A percentile compares a stretch with the other conserved stretches of the same genome.
Evolutionary conservation across 2,888 invertebrate species (phyloP).

Genomic region (Patella pellucida): DNA sequence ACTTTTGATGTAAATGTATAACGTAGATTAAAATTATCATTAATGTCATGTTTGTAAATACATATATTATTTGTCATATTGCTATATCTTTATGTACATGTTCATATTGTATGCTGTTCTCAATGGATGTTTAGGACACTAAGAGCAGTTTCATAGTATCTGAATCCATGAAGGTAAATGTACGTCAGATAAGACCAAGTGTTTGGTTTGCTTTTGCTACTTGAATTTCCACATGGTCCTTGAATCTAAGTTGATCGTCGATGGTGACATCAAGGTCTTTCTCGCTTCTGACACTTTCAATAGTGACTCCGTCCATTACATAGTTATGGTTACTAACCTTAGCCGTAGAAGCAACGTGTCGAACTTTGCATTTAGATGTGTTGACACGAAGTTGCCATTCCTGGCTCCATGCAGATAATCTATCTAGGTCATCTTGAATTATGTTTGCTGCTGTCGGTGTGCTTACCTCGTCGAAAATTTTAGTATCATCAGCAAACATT

Average conservation of each 20-base stretch:
- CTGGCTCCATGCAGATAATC: constrained; percentile 19
- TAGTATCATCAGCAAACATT: not conserved
- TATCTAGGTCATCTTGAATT: constrained; percentile 17
- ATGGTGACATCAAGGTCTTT: constrained; percentile 24
- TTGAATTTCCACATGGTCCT: constrained; percentile 8
- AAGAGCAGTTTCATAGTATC: constrained; percentile 17
- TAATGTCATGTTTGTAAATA: no score
- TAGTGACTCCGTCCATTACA: not conserved
- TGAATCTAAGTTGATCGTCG: constrained; percentile 22
- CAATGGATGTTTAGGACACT: no score
- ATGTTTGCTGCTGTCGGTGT: no score
- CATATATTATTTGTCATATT: no score
- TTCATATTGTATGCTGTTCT: no score
- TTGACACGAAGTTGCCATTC: constrained; percentile 28
- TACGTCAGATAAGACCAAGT: constrained; percentile 13
- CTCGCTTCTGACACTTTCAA: constrained; percentile 12
- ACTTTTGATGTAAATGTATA: no score
- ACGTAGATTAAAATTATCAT: no score
- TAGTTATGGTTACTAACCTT: no score
- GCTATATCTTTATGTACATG: no score
- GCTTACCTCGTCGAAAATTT: no score
- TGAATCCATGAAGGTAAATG: constrained; percentile 10
- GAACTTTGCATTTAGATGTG: constrained; percentile 22
- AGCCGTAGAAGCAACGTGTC: constrained; percentile 11
- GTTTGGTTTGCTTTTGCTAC: constrained; percentile 17